Conservation (phyloP, 2,113 vertebrate genomes). For the Strix uralensis region DNA sequence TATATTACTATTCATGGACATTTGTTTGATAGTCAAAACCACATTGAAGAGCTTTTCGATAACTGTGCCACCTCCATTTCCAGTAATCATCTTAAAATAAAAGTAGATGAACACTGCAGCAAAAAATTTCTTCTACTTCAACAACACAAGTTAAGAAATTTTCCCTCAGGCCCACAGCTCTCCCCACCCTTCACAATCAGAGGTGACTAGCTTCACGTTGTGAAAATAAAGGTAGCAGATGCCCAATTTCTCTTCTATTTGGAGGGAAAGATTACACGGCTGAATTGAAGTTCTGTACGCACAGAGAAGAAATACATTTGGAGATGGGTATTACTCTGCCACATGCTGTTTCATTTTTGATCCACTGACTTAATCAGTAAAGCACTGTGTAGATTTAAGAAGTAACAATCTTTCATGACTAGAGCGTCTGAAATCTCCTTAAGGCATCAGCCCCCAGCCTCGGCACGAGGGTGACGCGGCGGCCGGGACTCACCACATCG, state of each 20-base stretch:
- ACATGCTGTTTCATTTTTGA: not conserved
- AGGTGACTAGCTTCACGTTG: not conserved
- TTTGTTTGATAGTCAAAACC: not conserved
- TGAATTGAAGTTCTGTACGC: not conserved
- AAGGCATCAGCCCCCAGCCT: not conserved
- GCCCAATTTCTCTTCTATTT: not conserved
- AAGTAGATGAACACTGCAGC: not conserved
- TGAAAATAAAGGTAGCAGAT: not conserved
- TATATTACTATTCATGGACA: not conserved
- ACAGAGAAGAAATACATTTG: not conserved
- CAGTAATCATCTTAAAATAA: not conserved
- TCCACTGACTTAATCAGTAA: not conserved
- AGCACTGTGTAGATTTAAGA: rapidly evolving
- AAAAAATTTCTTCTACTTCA: not conserved
- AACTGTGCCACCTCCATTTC: not conserved
- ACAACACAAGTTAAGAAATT: not conserved
- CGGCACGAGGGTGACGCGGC: rapidly evolving
- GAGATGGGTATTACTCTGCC: not conserved
- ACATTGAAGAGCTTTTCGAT: not conserved
- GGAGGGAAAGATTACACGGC: not conserved
- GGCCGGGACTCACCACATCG: slow-evolving; percentile 90
- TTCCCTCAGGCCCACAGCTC: not conserved
- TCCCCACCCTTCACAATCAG: not conserved
- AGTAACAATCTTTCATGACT: not conserved
- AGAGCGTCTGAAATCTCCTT: not conserved